Conservation (phyloP, 2,113 vertebrate genomes). For the Fregetta grallaria region DNA sequence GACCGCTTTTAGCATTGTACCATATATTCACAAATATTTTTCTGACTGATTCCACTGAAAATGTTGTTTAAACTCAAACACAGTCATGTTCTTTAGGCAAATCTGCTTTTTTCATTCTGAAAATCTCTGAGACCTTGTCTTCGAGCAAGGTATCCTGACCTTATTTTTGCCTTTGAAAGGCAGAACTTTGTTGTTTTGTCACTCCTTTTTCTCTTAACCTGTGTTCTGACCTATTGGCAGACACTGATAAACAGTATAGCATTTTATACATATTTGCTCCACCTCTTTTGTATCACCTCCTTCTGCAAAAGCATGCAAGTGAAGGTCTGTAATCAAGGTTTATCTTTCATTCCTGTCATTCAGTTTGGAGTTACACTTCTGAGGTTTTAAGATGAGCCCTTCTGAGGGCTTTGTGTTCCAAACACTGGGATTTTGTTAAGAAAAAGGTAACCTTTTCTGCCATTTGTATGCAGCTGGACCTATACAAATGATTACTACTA, state of each 20-base stretch:
- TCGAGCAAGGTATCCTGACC: not conserved
- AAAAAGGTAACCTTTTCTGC: not conserved
- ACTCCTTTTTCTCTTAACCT: not conserved
- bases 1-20: not conserved
- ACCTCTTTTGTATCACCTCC: not conserved
- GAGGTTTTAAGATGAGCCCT: not conserved
- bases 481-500: not conserved
- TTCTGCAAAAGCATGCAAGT: not conserved
- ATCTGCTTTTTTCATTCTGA: fast-evolving
- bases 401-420: not conserved
- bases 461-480: not conserved
- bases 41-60: not conserved
- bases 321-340: not conserved
- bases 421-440: not conserved
- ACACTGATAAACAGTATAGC: not conserved
- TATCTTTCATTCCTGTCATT: not conserved
- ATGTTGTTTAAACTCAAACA: not conserved
- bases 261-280: not conserved
- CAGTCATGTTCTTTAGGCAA: not conserved
- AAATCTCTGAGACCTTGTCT: not conserved
- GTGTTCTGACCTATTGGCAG: not conserved
- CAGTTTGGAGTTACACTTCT: not conserved
- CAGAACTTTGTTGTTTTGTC: not conserved
- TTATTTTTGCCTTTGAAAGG: not conserved
- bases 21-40: not conserved